Evolutionary conservation across 2,797 vertebrate genomes (phyloP).

Genomic region (Sebastiscus albofasciatus): DNA sequence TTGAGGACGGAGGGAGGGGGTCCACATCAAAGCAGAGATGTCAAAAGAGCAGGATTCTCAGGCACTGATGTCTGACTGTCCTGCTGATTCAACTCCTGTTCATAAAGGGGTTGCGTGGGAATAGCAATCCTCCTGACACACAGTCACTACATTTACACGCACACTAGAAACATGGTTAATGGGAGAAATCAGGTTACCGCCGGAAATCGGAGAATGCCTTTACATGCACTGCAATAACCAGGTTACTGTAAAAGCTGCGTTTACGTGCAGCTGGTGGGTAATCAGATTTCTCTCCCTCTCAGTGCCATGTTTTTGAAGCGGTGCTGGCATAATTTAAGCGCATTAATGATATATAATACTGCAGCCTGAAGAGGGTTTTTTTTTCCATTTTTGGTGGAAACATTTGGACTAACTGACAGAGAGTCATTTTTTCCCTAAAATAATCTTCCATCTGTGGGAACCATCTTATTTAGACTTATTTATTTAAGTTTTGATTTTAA

Average conservation of each 20-base stretch:
- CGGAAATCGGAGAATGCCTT: slow-evolving; percentile 30
- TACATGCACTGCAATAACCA: slow-evolving; percentile 34
- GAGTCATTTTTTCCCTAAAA: slow-evolving; percentile 3
- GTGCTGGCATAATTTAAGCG: slow-evolving; percentile 14
- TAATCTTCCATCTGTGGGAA: slow-evolving; percentile 9
- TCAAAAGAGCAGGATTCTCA: slow-evolving; percentile 74
- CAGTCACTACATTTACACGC: slow-evolving; percentile 41
- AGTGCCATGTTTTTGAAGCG: slow-evolving; percentile 30
- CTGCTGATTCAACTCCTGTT: slow-evolving; percentile 76
- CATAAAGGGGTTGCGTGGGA: slow-evolving; percentile 64
- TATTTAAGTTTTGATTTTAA: slow-evolving; percentile 2
- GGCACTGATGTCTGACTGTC: slow-evolving; percentile 73
- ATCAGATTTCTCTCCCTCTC: slow-evolving; percentile 29
- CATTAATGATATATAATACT: slow-evolving; percentile 31
- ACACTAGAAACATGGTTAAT: slow-evolving; percentile 33
- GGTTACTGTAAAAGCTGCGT: slow-evolving; percentile 41
- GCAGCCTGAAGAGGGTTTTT: neutral
- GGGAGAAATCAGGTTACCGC: slow-evolving; percentile 44
- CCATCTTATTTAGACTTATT: slow-evolving; percentile 1
- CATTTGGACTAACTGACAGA: slow-evolving; percentile 18
- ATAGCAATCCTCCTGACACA: slow-evolving; percentile 55
- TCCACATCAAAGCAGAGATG: slow-evolving; percentile 80
- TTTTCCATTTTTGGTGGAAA: slow-evolving; percentile 27
- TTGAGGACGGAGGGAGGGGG: slow-evolving; percentile 69
- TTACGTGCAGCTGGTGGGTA: slow-evolving; percentile 38